Evolutionary conservation across 2,113 vertebrate genomes (phyloP).

Genomic region (Cyprinodon brontotheroides): DNA sequence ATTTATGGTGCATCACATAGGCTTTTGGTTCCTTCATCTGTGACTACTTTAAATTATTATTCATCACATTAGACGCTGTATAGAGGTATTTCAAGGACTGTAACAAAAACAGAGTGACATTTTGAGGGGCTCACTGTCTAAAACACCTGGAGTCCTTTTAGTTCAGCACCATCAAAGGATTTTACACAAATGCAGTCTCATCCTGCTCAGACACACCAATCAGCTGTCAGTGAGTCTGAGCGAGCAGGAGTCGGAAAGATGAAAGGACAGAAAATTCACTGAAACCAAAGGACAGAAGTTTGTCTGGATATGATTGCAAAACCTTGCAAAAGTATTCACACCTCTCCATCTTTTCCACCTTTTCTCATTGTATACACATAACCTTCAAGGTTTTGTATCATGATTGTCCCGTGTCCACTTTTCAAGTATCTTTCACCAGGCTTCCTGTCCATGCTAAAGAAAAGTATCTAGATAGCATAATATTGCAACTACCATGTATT

Average conservation of each 20-base stretch:
- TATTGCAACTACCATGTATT: too few relatives aligned
- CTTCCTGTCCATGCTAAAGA: too few relatives aligned
- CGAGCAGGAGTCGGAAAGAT: slow-evolving; percentile 37
- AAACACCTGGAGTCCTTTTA: slow-evolving; percentile 68
- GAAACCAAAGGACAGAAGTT: not conserved
- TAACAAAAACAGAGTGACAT: slow-evolving; percentile 26
- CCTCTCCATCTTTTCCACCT: too few relatives aligned
- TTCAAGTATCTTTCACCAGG: too few relatives aligned
- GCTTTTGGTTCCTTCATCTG: not conserved
- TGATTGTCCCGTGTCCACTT: too few relatives aligned
- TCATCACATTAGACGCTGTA: not conserved
- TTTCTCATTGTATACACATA: too few relatives aligned
- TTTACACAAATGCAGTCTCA: slow-evolving; percentile 40
- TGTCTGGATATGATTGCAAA: slow-evolving; percentile 15
- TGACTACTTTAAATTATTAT: not conserved
- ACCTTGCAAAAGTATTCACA: too few relatives aligned
- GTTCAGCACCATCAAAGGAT: slow-evolving; percentile 66
- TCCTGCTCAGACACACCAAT: slow-evolving; percentile 56
- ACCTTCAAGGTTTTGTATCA: too few relatives aligned
- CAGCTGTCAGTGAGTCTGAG: slow-evolving; percentile 29
- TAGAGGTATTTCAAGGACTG: slow-evolving; percentile 2
- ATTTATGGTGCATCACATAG: slow-evolving; percentile 12
- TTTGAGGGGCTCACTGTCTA: slow-evolving; percentile 1
- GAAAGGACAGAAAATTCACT: slow-evolving; percentile 40
- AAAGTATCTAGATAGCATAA: too few relatives aligned